A percentile compares a stretch with the other conserved stretches of the same genome.
phyloP scores from a whole-genome alignment of 2,888 invertebrate species.

The Chorisops tibialis region DNA sequence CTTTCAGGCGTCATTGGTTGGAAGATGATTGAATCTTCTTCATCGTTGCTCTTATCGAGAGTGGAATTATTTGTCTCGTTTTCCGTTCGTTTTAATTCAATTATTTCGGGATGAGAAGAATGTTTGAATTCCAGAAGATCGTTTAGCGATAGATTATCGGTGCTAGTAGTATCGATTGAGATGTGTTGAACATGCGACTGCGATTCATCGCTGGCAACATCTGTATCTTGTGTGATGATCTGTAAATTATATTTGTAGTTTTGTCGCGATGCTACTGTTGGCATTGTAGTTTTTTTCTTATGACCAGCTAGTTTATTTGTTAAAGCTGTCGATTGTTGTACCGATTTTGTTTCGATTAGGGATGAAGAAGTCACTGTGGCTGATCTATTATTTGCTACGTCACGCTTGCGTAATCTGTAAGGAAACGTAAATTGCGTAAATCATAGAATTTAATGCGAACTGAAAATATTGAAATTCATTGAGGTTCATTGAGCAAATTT shows the following conservation, averaged over 20 bases:
- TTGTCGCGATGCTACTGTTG: neutral
- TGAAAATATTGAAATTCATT: too few species aligned
- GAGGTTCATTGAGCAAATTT: too few species aligned
- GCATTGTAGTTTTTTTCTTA: neutral
- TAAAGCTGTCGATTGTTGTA: neutral
- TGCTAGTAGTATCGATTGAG: slow-evolving; percentile 43
- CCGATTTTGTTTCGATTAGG: neutral
- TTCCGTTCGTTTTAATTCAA: neutral
- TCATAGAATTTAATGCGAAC: neutral
- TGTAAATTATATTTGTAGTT: slow-evolving; percentile 9
- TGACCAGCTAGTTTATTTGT: neutral
- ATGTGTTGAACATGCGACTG: slow-evolving; percentile 39
- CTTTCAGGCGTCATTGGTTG: too few species aligned
- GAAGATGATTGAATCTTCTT: too few species aligned
- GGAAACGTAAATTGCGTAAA: neutral
- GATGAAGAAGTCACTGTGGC: neutral
- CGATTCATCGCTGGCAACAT: too few species aligned
- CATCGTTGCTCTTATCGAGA: too few species aligned
- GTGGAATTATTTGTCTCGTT: neutral
- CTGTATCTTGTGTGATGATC: neutral
- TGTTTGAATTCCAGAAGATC: slow-evolving; percentile 48
- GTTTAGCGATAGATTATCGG: slow-evolving; percentile 48
- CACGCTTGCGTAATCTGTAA: neutral
- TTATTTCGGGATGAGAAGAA: neutral
- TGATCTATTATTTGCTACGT: neutral